Conservation (phyloP, 1,140 invertebrate genomes). For the Caligus rogercresseyi region DNA sequence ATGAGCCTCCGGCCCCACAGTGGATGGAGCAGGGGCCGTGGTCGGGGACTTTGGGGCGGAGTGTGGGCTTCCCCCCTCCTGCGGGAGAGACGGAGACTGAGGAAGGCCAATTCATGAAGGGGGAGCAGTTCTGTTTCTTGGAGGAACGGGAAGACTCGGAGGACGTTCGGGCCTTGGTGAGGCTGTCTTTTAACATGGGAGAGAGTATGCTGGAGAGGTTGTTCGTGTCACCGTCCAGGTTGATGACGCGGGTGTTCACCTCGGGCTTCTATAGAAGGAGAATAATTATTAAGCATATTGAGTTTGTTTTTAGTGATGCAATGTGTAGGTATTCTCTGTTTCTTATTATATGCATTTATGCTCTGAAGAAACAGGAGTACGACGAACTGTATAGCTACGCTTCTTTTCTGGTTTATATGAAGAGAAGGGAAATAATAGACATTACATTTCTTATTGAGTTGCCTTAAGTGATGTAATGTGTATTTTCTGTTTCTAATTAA, state of each 20-base stretch:
- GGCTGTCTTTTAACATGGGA: background rate
- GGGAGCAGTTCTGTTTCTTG: background rate
- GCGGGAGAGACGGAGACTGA: background rate
- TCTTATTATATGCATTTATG: no score
- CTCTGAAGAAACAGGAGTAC: no score
- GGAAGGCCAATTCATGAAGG: background rate
- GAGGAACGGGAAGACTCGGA: background rate
- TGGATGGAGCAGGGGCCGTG: slow-evolving; percentile 14
- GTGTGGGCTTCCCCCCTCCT: background rate
- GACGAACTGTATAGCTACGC: no score
- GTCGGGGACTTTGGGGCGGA: background rate
- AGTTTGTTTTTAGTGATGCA: no score
- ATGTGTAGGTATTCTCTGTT: no score
- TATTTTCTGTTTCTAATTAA: no score
- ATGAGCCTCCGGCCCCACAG: background rate
- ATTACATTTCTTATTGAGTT: no score
- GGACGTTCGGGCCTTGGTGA: background rate
- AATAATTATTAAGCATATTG: background rate
- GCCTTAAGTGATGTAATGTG: no score
- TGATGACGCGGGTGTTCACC: background rate
- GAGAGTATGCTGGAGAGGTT: background rate
- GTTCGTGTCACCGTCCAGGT: background rate
- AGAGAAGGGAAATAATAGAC: no score
- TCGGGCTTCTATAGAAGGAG: background rate
- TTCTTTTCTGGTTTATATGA: no score